Base-by-base conservation (phyloP, 2,113 vertebrate species). In the Phaethon lepturus region DNA sequence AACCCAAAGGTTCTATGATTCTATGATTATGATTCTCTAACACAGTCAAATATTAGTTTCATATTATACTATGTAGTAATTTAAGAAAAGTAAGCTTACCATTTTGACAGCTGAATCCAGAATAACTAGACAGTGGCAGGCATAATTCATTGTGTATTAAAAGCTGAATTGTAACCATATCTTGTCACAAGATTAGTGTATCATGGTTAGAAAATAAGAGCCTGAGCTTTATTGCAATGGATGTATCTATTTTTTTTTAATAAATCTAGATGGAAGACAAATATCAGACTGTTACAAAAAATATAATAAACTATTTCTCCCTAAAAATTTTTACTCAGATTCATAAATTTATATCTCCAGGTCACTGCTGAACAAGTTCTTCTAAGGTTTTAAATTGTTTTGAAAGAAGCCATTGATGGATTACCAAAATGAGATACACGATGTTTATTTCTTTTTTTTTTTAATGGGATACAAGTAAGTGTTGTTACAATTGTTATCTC, bases 391-490 rank as follows among this genome's bases (percentile, higher is more conserved):
- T 69, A 71, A 44, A 4, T 67, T 67, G 2, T 33, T 82, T 77
- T 78, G 18, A 78, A 56, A 52, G 13, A 77, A 3, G 3, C 2
- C 19, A 17, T 26, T 22, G n/a, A 72, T 15, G 66, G 14, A 62
- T 53, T 75, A 49, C 9, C 4, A 66, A 78, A 82, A 77, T 11
- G 3, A 85, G 5, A 31, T 11, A 40, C 5, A 7, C 7, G 38
- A 38, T 38, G 38, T 38, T 38, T 38, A 5, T 35, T 29, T 28
- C 5, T 35, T 62, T 19, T n/a, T 12, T 17, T 38, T 53, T 68
- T 62, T 22, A 6, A 13, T 26, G 13, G 8, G 0, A 5, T 47
- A n/a, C 4, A 42, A 53, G 1, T 25, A 68, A 40, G 0, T 33
- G 8, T 68, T 80, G 4, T 42, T 80, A 31, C 2, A 49, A 55